Evolutionary conservation across 1,140 invertebrate species (phyloP).

Genomic region (Heliconius hewitsoni): DNA sequence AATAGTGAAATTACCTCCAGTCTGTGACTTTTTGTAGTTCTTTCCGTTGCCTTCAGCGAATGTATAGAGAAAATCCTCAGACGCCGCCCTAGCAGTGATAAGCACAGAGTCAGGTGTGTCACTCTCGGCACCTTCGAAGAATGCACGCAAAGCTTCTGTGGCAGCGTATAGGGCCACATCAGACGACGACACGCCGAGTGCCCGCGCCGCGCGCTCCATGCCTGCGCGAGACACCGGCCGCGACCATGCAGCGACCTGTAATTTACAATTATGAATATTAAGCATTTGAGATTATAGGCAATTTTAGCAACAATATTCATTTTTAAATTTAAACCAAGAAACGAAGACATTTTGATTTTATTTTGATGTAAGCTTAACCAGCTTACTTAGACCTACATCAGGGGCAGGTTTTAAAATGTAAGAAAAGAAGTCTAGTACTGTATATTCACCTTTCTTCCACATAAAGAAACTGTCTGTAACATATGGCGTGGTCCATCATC

Average conservation of each 20-base stretch:
- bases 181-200: constrained; percentile 84
- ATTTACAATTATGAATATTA: background rate
- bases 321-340: no score
- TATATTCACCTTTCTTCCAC: constrained; percentile 84
- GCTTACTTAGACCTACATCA: no score
- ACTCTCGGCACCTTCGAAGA: constrained; percentile 82
- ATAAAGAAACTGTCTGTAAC: constrained; percentile 86
- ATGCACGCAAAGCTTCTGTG: constrained; percentile 84
- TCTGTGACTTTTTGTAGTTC: constrained; percentile 77
- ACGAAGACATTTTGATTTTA: no score
- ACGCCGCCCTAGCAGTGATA: constrained; percentile 81
- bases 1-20: constrained; percentile 51
- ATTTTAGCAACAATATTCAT: no score
- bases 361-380: no score
- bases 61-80: constrained; percentile 73
- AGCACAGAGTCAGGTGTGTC: constrained; percentile 81
- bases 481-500: constrained; percentile 80
- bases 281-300: background rate
- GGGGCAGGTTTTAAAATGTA: background rate
- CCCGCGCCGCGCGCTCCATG: constrained; percentile 82
- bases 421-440: background rate
- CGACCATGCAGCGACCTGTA: constrained; percentile 87
- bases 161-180: constrained; percentile 86
- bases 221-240: constrained; percentile 82
- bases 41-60: constrained; percentile 80